Evolutionary conservation across 2,113 vertebrate species (phyloP), one percentile per base, ranked within the genome.

Genomic region (Perca flavescens): DNA sequence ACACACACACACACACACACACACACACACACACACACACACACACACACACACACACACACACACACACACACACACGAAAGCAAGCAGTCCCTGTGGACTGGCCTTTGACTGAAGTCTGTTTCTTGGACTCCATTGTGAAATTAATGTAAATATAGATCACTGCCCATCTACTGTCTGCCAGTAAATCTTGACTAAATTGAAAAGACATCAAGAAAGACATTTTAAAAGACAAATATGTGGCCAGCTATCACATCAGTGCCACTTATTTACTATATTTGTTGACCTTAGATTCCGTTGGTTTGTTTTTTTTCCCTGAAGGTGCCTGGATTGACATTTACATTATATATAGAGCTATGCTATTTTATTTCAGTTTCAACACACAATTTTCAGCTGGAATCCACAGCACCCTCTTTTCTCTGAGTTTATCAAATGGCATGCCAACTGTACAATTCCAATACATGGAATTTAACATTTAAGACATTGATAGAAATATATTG

Each of bases 101-200:
- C 58, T 77, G 77, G 62, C 70, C 88, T 80, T 81, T 75, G 77
- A 87, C 70, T 84, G 60, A 63, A 88, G 83, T 79, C 56, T 76
- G 54, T 84, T 80, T 90, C 63, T 84, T 83, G 72, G 60, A 83
- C 79, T 88, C 68, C 43, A 63, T 28, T 79, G 70, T 83, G 77
- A 74, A 87, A 90, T 86, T 88, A 81, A 77, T 89, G 61, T 77
- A 83, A 90, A 88, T 90, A 91, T 80, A 79, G 77, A 87, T 58
- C 84, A 72, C 74, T 65, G 19, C 53, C 75, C 54, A 68, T 84
- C 66, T 71, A 40, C 64, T 62, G n/a, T 36, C 73, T 89, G 85
- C 70, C 77, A 79, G 74, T 81, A 83, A 75, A 84, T 78, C 43
- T 53, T 52, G 50, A 85, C 22, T 71, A 6, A 79, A 80, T 5